Percentiles rank a stretch among this genome's conserved stretches.
Conservation (phyloP, 2,113 vertebrate species). For the Hassar affinis region DNA sequence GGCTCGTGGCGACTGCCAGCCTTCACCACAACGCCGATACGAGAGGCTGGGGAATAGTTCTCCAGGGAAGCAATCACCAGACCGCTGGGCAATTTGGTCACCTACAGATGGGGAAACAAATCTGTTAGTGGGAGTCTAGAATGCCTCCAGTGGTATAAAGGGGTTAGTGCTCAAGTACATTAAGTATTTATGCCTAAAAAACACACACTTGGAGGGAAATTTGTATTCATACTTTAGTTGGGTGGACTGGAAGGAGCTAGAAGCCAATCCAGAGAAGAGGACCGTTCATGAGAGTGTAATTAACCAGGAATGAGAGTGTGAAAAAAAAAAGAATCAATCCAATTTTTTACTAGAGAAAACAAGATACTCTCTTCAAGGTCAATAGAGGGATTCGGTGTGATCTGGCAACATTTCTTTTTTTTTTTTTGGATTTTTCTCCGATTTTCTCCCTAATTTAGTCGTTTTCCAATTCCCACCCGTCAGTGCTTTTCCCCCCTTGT, state of each 20-base stretch:
- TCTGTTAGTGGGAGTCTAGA: neutral
- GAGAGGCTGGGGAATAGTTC: constrained; percentile 87
- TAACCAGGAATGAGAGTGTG: neutral
- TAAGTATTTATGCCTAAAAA: neutral
- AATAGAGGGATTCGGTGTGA: too few species aligned
- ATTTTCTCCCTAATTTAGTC: too few species aligned
- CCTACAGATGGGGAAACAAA: constrained; percentile 65
- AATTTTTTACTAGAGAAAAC: too few species aligned
- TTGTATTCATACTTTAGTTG: neutral
- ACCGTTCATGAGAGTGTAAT: neutral
- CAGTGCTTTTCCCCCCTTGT: too few species aligned
- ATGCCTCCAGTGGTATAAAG: neutral
- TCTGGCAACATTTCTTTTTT: too few species aligned
- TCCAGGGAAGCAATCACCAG: constrained; percentile 91
- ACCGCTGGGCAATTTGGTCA: constrained; percentile 88
- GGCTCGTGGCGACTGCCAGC: constrained; percentile 90
- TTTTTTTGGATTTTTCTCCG: too few species aligned
- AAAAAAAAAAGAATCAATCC: neutral
- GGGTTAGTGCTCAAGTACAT: too few species aligned
- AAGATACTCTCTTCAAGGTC: too few species aligned
- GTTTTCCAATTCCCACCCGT: too few species aligned
- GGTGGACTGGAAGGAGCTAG: neutral
- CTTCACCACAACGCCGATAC: constrained; percentile 89
- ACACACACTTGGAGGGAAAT: neutral
- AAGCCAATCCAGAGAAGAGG: neutral